These are phyloP conservation scores for Melopsittacus undulatus DNA, from an alignment of 2,797 vertebrate species.

Conservation along the genomic window DNA sequence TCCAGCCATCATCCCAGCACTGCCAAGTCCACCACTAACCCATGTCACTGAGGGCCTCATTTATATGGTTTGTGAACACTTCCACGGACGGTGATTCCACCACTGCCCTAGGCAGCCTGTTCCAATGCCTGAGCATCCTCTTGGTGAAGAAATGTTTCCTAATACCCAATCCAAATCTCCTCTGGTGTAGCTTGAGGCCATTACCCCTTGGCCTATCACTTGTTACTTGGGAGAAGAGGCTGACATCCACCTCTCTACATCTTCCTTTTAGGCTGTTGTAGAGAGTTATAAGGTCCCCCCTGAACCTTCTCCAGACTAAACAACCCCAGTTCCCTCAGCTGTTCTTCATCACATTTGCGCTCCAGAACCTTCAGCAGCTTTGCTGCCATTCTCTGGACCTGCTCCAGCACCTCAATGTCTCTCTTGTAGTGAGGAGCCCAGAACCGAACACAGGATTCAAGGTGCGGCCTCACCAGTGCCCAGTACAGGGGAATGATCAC, in stretches of 20 bases:
- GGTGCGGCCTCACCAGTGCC: background rate
- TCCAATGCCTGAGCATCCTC: background rate
- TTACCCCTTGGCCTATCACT: background rate
- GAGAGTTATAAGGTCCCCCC: background rate
- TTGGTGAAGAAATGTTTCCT: background rate
- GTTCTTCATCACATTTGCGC: background rate
- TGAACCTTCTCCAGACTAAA: background rate
- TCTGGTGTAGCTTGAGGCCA: background rate
- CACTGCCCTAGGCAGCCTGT: background rate
- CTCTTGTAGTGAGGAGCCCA: background rate
- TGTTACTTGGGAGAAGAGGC: background rate
- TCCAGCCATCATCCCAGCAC: background rate
- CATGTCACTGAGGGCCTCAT: background rate
- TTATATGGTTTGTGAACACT: background rate
- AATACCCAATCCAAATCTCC: background rate
- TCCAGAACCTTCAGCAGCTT: background rate
- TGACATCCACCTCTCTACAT: background rate
- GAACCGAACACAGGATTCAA: background rate
- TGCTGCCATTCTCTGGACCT: rapidly evolving
- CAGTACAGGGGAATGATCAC: background rate
- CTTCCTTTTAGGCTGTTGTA: background rate
- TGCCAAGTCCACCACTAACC: background rate
- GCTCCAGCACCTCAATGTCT: background rate
- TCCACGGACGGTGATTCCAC: background rate
- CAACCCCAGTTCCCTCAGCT: background rate